These are phyloP conservation scores for Parazoanthus swiftii DNA, from an alignment of 92 coral and sea anemone genomes.

Conservation along the genomic window DNA sequence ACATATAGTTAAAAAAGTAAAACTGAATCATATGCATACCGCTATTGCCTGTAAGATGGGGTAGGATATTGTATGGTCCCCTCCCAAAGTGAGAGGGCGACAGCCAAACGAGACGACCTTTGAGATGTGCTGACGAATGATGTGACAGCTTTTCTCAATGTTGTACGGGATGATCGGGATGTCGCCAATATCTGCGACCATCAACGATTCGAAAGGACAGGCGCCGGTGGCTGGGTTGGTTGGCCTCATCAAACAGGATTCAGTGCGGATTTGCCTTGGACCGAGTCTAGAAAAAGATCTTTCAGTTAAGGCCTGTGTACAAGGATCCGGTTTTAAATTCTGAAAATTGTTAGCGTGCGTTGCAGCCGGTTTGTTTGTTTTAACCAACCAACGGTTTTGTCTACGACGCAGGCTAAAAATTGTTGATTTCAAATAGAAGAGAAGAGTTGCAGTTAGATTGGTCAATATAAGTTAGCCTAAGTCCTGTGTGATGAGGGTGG, in stretches of 20 bases:
- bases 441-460: too few species aligned
- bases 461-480: too few species aligned
- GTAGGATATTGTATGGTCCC: slow-evolving; percentile 61
- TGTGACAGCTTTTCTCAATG: slow-evolving; percentile 33
- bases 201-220: slow-evolving; percentile 60
- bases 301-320: too few species aligned
- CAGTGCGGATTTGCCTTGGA: slow-evolving; percentile 65
- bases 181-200: slow-evolving; percentile 75
- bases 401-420: too few species aligned
- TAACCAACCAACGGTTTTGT: too few species aligned
- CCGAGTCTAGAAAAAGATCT: slow-evolving; percentile 43
- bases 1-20: too few species aligned
- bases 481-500: too few species aligned
- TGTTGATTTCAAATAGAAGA: too few species aligned
- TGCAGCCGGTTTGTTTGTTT: too few species aligned
- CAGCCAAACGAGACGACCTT: slow-evolving; percentile 51
- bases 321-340: too few species aligned
- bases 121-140: slow-evolving; percentile 44
- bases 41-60: slow-evolving; percentile 60
- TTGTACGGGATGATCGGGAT: slow-evolving; percentile 52
- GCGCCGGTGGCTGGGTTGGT: slow-evolving; percentile 62
- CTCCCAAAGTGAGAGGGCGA: slow-evolving; percentile 55
- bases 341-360: too few species aligned
- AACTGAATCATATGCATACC: slow-evolving; percentile 24
- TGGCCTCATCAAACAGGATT: slow-evolving; percentile 56